Base-by-base conservation (phyloP, 2,113 vertebrate genomes). In the Pterophyllum scalare region DNA sequence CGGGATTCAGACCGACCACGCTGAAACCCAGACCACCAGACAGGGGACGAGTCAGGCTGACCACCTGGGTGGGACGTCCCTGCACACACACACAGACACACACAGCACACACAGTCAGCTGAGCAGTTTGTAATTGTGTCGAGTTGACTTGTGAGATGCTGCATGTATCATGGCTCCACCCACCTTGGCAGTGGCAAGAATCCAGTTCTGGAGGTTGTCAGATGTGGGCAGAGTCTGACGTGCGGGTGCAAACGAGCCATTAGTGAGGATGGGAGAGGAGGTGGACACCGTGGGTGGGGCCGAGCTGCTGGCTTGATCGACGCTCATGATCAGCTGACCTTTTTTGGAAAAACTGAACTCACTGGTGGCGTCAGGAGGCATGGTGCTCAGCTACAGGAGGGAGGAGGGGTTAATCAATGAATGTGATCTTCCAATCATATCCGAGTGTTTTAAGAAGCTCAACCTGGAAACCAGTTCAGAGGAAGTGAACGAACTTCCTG, bases 11-110 rank as follows among this genome's bases (percentile, higher is more conserved):
- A 17, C 97, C 97, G 52, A 99, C 95, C 86, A 99, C 98, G 20
- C 98, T 99, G 95, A 99, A 99, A 62, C 98, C 98, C 38, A 99
- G 96, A 22, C 98, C 97, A 74, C 97, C 97, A 20, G 96, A 87
- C 24, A 91, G 89, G n/a, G 98, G 98, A 31, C 97, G 97, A 33
- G 96, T 95, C 82, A 99, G 96, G 22, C 88, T 92, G 84, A 98
- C 96, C 62, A 94, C 90, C 91, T 98, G 97, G 6, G 97, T 93
- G 81, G 94, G 96, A 46, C 97, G 96, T 26, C 97, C 98, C 98
- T 99, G 87, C 60, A 56, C 15, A 5, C 24, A 81, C 83, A 88
- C 52, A 81, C 14, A 31, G 35, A 62, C 33, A 75, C 28, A 24
- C 20, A 79, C 59, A 75, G 82, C 33, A 58, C 22, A 57, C 75